Percentiles rank a stretch among this genome's conserved stretches.
These are phyloP conservation scores for Vipera latastei DNA, from an alignment of 2,797 vertebrate species.

Conservation along the genomic window DNA sequence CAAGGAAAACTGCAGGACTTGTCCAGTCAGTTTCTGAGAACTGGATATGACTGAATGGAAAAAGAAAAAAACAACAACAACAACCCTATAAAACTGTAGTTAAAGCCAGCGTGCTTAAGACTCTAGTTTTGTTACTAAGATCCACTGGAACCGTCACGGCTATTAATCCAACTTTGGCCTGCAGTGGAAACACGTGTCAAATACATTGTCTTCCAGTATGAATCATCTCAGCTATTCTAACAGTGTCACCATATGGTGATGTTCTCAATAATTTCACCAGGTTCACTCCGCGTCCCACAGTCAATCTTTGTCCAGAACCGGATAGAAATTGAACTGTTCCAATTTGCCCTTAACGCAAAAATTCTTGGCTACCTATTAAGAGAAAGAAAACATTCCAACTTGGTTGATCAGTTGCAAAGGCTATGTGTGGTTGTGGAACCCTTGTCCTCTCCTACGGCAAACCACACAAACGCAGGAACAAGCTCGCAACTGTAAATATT, in stretches of 20 bases:
- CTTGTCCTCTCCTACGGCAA: neutral
- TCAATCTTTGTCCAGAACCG: neutral
- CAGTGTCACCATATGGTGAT: neutral
- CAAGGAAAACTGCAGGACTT: neutral
- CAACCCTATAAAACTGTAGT: neutral
- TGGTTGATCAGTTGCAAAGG: neutral
- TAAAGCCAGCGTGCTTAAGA: neutral
- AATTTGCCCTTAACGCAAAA: neutral
- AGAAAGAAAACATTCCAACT: neutral
- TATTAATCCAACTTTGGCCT: neutral
- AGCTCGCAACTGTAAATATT: neutral
- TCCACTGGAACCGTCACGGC: neutral
- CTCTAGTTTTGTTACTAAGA: neutral
- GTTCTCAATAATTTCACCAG: neutral
- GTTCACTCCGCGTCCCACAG: neutral
- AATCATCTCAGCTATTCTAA: neutral
- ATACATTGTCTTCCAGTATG: neutral
- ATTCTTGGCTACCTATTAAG: neutral
- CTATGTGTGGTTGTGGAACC: neutral
- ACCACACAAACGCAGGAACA: neutral
- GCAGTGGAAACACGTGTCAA: neutral
- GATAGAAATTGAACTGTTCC: neutral
- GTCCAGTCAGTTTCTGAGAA: neutral
- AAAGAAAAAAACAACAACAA: neutral
- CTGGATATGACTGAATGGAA: neutral